phyloP scores from a whole-genome alignment of 2,888 invertebrate genomes.

The Gortyna flavago region DNA sequence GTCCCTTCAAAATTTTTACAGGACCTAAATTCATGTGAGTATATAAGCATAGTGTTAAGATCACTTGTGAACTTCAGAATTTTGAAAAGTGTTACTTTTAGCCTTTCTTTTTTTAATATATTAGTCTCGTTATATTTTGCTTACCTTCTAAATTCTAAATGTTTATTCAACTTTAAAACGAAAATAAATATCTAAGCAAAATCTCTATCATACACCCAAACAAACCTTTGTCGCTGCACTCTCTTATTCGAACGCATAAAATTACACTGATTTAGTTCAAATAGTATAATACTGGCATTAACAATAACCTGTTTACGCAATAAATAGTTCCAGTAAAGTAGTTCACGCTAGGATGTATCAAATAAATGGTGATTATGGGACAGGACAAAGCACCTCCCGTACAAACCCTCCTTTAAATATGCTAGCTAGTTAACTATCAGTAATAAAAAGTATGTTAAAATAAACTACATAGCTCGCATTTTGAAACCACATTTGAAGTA shows the following conservation, averaged over 20 bases:
- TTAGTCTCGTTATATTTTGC: background rate
- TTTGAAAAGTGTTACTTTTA: constrained; percentile 32
- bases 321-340: constrained; percentile 48
- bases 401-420: background rate
- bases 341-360: constrained; percentile 44
- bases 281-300: constrained; percentile 42
- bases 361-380: constrained; percentile 25
- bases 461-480: constrained; percentile 28
- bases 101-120: constrained; percentile 4
- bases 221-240: constrained; percentile 43
- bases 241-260: constrained; percentile 45
- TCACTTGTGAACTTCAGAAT: constrained; percentile 32
- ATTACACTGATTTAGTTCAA: constrained; percentile 50
- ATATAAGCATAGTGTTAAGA: constrained; percentile 60
- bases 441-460: constrained; percentile 3
- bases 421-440: background rate
- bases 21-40: constrained; percentile 86
- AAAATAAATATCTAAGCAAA: constrained; percentile 9
- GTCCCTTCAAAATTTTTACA: constrained; percentile 71
- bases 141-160: background rate
- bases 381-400: background rate
- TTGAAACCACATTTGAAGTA: constrained; percentile 44
- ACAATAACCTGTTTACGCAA: constrained; percentile 60
- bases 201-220: constrained; percentile 23
- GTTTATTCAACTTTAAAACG: background rate